Percentiles rank a stretch among this genome's conserved stretches.
phyloP scores from a whole-genome alignment of 2,888 invertebrate species.

The Phyto melanocephala region DNA sequence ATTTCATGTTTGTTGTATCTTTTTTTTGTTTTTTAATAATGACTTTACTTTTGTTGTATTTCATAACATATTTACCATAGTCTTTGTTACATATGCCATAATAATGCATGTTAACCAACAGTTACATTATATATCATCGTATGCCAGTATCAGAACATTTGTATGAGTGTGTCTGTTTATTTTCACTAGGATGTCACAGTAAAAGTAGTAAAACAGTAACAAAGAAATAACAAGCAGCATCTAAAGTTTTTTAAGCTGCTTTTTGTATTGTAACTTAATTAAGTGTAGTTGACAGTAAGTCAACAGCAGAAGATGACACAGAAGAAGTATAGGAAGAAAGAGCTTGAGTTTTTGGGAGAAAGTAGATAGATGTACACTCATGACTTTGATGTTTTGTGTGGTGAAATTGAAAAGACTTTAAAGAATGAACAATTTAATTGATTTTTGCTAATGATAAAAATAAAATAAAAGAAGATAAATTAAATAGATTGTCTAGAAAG shows the following conservation, averaged over 20 bases:
- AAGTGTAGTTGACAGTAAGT: constrained; percentile 53
- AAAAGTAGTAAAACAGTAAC: background rate
- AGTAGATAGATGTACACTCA: background rate
- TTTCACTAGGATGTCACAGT: background rate
- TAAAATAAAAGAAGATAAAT: background rate
- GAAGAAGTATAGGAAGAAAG: background rate
- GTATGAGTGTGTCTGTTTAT: background rate
- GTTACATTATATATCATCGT: background rate
- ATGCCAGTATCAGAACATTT: constrained; percentile 3
- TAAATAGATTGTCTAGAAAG: too few species aligned
- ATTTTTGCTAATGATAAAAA: background rate
- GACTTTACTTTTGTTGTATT: too few species aligned
- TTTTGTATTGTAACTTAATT: constrained; percentile 53
- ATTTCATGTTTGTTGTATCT: too few species aligned
- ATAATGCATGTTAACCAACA: constrained; percentile 7
- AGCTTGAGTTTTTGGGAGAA: too few species aligned
- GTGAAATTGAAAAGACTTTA: background rate
- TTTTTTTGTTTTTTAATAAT: too few species aligned
- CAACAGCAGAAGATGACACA: background rate
- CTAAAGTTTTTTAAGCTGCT: constrained; percentile 41
- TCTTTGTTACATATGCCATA: background rate
- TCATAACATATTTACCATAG: background rate
- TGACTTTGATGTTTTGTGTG: constrained; percentile 1
- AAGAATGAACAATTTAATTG: constrained; percentile 20
- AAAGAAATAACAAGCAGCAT: constrained; percentile 15